A percentile compares a stretch with the other conserved stretches of the same genome.
phyloP scores from a whole-genome alignment of 2,888 invertebrate genomes.

The Xestia rhomboidea region DNA sequence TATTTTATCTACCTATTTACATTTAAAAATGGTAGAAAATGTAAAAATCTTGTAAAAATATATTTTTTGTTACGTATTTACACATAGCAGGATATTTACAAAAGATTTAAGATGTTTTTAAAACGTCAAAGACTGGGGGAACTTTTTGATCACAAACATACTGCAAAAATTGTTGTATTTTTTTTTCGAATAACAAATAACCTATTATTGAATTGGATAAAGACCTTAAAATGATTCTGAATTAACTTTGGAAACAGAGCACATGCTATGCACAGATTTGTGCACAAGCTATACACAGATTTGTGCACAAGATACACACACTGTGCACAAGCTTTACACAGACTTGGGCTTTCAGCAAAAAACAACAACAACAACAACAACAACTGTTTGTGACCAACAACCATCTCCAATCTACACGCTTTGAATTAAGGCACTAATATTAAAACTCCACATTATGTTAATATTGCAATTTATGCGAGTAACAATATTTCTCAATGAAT shows the following conservation, averaged over 20 bases:
- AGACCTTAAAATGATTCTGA: not conserved
- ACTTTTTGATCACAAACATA: constrained; percentile 9
- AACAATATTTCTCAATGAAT: constrained; percentile 64
- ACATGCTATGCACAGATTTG: not conserved
- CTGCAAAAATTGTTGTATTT: not conserved
- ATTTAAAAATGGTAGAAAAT: constrained; percentile 74
- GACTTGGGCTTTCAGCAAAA: not conserved
- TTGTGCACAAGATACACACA: not conserved
- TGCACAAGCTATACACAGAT: not conserved
- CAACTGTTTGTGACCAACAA: constrained; percentile 7
- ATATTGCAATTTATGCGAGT: constrained; percentile 72
- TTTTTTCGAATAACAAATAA: not conserved
- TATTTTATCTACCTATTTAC: constrained; percentile 74
- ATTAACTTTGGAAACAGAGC: not conserved
- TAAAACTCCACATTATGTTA: constrained; percentile 65
- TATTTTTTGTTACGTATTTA: constrained; percentile 65
- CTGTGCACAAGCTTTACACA: not conserved
- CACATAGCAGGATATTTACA: constrained; percentile 75
- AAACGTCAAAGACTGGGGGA: constrained; percentile 33
- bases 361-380: no score
- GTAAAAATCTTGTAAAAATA: constrained; percentile 51
- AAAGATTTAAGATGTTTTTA: constrained; percentile 59
- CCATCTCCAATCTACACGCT: constrained; percentile 18
- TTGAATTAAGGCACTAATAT: constrained; percentile 75
- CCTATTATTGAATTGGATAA: not conserved